A percentile compares a stretch with the other conserved stretches of the same genome.
phyloP scores from a whole-genome alignment of 2,797 vertebrate species.

The Dicrostonyx torquatus region DNA sequence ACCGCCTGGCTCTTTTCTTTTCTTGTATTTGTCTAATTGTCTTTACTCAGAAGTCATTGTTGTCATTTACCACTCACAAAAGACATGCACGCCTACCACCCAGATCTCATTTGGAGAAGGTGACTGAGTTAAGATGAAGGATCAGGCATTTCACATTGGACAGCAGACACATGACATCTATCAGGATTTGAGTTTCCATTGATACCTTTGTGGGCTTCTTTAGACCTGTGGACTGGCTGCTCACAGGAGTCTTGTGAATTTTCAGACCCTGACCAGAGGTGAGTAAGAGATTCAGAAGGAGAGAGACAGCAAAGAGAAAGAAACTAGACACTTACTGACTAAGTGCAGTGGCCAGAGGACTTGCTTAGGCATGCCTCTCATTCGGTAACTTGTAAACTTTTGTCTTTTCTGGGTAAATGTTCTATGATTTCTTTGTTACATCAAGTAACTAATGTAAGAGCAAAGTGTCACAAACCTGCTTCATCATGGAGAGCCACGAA shows the following conservation, averaged over 20 bases:
- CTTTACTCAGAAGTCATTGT: conserved; percentile 18
- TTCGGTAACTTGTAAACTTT: not conserved
- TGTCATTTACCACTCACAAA: conserved; percentile 29
- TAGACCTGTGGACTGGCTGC: not conserved
- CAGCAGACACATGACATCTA: not conserved
- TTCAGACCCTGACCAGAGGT: not conserved
- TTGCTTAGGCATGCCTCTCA: not conserved
- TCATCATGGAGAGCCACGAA: not conserved
- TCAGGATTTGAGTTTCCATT: not conserved
- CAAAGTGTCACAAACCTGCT: not conserved
- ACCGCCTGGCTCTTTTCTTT: not conserved
- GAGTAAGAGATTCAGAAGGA: not conserved
- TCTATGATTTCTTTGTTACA: conserved; percentile 24
- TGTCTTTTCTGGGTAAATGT: conserved; percentile 22
- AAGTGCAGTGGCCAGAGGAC: not conserved
- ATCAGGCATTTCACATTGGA: not conserved
- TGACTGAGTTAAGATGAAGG: not conserved
- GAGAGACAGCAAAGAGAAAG: not conserved
- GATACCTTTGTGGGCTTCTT: not conserved
- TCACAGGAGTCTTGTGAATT: conserved; percentile 21
- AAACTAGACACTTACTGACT: not conserved
- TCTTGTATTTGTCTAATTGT: not conserved
- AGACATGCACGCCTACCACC: not conserved
- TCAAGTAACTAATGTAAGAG: not conserved
- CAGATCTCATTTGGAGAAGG: not conserved